phyloP scores from a whole-genome alignment of 2,888 invertebrate genomes.

The Coenonympha arcania region DNA sequence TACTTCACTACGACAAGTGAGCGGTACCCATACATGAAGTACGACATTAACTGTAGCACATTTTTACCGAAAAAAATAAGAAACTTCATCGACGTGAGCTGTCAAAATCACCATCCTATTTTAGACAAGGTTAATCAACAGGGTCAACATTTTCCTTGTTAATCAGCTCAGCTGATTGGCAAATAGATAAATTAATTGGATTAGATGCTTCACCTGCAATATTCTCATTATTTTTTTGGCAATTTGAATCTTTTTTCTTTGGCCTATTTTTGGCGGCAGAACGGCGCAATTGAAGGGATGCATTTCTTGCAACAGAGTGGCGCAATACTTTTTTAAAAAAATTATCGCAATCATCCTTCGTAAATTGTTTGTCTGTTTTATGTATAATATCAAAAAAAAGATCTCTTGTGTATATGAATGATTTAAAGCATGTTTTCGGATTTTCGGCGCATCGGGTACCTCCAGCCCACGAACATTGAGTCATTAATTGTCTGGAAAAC shows the following conservation, averaged over 20 bases:
- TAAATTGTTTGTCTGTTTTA: background rate
- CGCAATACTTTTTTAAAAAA: background rate
- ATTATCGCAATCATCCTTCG: background rate
- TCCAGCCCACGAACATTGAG: conserved; percentile 7
- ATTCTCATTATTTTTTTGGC: too few species aligned
- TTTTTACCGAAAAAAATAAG: too few species aligned
- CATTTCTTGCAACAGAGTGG: background rate
- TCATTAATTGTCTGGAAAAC: conserved; percentile 2
- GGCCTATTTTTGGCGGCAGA: background rate
- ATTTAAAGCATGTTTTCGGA: background rate
- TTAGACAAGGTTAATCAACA: too few species aligned
- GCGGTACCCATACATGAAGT: too few species aligned
- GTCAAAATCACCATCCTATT: too few species aligned
- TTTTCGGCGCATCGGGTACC: background rate
- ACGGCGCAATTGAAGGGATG: background rate
- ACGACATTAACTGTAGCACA: too few species aligned
- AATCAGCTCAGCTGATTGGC: too few species aligned
- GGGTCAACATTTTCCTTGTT: too few species aligned
- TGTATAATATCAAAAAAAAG: background rate
- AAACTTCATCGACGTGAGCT: too few species aligned
- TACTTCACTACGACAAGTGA: too few species aligned
- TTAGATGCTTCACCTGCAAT: too few species aligned
- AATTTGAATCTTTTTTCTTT: conserved; percentile 1
- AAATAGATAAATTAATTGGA: too few species aligned
- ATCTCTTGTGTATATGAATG: background rate